These are phyloP conservation scores for Penaeus japonicus DNA, from an alignment of 1,140 invertebrate species.

Conservation along the genomic window DNA sequence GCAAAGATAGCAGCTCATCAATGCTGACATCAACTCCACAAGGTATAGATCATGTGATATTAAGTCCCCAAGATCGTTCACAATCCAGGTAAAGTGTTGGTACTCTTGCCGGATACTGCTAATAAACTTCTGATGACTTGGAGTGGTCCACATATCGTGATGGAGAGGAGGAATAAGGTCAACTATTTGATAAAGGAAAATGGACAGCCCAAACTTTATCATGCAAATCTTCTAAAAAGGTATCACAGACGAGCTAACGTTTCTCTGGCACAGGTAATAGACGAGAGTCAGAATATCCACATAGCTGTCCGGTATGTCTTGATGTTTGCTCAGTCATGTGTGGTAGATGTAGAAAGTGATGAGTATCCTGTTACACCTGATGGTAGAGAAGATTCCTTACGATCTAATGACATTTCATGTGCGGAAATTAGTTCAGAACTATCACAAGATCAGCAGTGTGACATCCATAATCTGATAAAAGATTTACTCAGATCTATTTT, in stretches of 20 bases:
- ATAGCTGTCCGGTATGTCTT: too few relatives aligned
- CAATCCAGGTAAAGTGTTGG: background rate
- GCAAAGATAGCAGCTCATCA: background rate
- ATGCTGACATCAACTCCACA: background rate
- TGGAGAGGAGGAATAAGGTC: background rate
- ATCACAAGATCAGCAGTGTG: too few relatives aligned
- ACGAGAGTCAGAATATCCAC: too few relatives aligned
- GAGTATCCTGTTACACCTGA: too few relatives aligned
- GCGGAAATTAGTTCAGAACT: too few relatives aligned
- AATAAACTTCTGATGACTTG: constrained; percentile 9
- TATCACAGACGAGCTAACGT: background rate
- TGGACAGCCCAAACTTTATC: background rate
- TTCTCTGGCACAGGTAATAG: background rate
- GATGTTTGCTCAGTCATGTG: too few relatives aligned
- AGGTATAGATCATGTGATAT: constrained; percentile 13
- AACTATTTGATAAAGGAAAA: background rate
- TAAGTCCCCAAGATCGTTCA: background rate
- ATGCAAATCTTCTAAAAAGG: background rate
- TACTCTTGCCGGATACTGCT: background rate
- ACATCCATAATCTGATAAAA: too few relatives aligned
- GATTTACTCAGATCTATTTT: too few relatives aligned
- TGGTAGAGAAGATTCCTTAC: too few relatives aligned
- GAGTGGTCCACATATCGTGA: background rate
- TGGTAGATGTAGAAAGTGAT: too few relatives aligned
- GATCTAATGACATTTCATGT: too few relatives aligned